Conservation (phyloP, 2,888 invertebrate genomes). For the Calliopum simillimum region DNA sequence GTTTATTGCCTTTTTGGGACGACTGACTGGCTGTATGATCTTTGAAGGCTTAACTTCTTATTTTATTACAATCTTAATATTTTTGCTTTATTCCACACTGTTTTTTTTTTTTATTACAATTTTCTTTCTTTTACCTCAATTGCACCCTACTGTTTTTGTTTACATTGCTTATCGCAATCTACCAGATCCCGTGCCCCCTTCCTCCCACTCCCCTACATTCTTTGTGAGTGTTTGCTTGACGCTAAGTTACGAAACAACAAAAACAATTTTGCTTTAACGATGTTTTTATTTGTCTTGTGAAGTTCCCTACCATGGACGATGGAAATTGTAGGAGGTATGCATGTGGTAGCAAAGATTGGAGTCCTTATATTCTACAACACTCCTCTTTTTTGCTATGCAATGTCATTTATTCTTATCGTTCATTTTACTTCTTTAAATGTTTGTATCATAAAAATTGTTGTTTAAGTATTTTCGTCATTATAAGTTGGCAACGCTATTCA, state of each 20-base stretch:
- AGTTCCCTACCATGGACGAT: constrained; percentile 1
- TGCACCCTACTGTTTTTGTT: too few species aligned
- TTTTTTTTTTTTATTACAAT: too few species aligned
- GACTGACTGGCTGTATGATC: too few species aligned
- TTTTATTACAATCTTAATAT: too few species aligned
- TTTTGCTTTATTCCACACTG: constrained; percentile 39
- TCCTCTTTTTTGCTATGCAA: neutral
- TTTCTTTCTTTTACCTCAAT: too few species aligned
- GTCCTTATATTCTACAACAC: neutral
- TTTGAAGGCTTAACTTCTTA: too few species aligned
- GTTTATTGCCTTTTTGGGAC: too few species aligned
- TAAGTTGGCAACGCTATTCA: constrained; percentile 52
- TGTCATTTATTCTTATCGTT: constrained; percentile 25
- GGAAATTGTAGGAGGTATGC: constrained; percentile 33
- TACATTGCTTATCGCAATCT: too few species aligned
- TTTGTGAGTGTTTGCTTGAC: neutral
- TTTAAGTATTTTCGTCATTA: constrained; percentile 54
- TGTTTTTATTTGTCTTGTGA: constrained; percentile 26
- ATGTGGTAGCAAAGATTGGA: constrained; percentile 1
- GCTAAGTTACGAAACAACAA: neutral
- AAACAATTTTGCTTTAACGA: constrained; percentile 16
- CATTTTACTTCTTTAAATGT: constrained; percentile 15
- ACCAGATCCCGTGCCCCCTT: too few species aligned
- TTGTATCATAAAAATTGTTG: constrained; percentile 38
- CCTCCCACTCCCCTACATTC: too few species aligned